Conservation (phyloP, 2,113 vertebrate species). For the Nerophis ophidion region DNA sequence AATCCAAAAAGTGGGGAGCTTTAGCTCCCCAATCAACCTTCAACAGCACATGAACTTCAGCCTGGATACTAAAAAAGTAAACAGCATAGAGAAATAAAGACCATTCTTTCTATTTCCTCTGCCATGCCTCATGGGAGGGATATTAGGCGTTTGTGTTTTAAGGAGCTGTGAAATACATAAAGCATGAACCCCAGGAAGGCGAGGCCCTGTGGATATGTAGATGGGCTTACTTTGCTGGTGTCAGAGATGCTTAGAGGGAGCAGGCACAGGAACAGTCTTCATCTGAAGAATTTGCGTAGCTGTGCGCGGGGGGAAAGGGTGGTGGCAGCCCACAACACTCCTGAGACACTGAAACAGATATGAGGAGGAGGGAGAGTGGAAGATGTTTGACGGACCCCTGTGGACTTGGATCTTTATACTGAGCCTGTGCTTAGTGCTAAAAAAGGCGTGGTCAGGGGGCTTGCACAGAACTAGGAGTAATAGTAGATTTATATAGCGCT, state of each 20-base stretch:
- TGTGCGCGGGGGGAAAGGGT: constrained; percentile 60
- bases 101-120: constrained; percentile 47
- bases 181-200: constrained; percentile 96
- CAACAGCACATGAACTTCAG: constrained; percentile 53
- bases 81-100: constrained; percentile 58
- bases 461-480: constrained; percentile 74
- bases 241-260: constrained; percentile 78
- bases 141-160: constrained; percentile 86
- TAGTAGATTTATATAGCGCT: no score
- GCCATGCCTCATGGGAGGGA: constrained; percentile 64
- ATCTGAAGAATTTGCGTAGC: constrained; percentile 70
- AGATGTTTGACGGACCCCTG: constrained; percentile 77
- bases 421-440: constrained; percentile 82
- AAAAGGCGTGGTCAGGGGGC: constrained; percentile 73
- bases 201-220: constrained; percentile 98
- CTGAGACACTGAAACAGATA: constrained; percentile 73
- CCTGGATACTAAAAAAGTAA: constrained; percentile 50
- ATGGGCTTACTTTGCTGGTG: constrained; percentile 97
- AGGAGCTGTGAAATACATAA: constrained; percentile 99
- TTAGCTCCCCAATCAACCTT: constrained; percentile 58
- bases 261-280: constrained; percentile 64
- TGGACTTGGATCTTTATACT: constrained; percentile 95
- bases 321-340: constrained; percentile 61
- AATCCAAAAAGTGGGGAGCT: constrained; percentile 31
- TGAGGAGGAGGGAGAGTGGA: constrained; percentile 57